A percentile compares a stretch with the other conserved stretches of the same genome.
Conservation (phyloP, 1,140 invertebrate species). For the Aphis gossypii region DNA sequence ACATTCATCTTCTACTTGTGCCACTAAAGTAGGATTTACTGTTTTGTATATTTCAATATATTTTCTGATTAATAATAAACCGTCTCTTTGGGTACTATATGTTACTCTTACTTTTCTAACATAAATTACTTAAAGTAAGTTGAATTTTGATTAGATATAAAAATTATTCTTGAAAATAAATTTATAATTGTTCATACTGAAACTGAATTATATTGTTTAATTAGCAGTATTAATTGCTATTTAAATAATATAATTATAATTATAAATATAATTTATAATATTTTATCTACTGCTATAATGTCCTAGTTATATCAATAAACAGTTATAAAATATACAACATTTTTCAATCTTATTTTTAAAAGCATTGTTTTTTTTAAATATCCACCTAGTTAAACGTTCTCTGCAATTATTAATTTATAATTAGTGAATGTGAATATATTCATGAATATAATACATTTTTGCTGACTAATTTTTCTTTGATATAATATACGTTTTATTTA, state of each 20-base stretch:
- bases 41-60: background rate
- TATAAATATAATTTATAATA: background rate
- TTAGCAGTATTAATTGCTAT: background rate
- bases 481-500: background rate
- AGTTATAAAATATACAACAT: background rate
- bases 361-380: background rate
- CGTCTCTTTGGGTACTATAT: background rate
- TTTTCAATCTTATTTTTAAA: background rate
- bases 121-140: background rate
- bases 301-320: background rate
- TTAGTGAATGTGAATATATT: background rate
- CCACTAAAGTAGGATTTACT: background rate
- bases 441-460: background rate
- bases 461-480: background rate
- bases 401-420: background rate
- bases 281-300: background rate
- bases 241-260: background rate
- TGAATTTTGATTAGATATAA: background rate
- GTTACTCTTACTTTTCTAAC: background rate
- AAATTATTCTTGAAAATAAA: background rate
- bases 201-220: background rate
- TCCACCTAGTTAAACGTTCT: background rate
- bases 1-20: background rate
- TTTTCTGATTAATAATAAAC: slow-evolving; percentile 15
- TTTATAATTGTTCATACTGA: background rate